Base-by-base conservation (phyloP, 2,113 vertebrate genomes). In the Nerophis ophidion region DNA sequence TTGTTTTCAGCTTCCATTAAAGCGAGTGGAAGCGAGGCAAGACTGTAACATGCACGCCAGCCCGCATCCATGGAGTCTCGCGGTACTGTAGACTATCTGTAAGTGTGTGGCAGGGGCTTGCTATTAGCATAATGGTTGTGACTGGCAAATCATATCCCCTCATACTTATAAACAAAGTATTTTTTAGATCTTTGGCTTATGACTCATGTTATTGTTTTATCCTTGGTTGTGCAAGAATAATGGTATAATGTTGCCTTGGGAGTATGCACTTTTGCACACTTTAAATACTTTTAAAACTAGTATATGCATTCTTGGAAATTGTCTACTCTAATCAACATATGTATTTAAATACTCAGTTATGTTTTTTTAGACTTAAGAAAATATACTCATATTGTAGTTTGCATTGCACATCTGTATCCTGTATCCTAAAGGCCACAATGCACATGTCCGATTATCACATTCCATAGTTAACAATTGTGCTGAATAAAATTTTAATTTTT, bases 81-180 rank as follows among this genome's bases (percentile, higher is more conserved):
- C 74, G 62, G 52, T 64, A 70, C 69, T 82, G 76, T 74, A 70
- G 83, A 54, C 59, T 81, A 64, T 68, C 57, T 82, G 71, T 76
- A 75, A 72, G 80, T 69, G 47, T 67, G 61, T 71, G 71, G 56
- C 71, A 55, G 71, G 38, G 64, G 60, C 55, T 62, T 42, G 0
- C 12, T 42, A 84, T 88, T 86, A 84, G 62, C 85, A 87, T 87
- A 85, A 86, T 87, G 69, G 73, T 81, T 72, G 80, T 86, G 87
- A 87, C 87, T 79, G 56, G 63, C 13, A 70, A 70, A 61, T 52
- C 74, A 68, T 67, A 72, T 74, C 80, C 74, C 56, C 74, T 70
- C 65, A 73, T 77, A 75, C 77, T 79, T 75, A 44, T 67, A 68
- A 75, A 79, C 65, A 63, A 48, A 62, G 66, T 77, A 72, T 72